Evolutionary conservation across 2,113 vertebrate species (phyloP).

Genomic region (Crotalus tigris): DNA sequence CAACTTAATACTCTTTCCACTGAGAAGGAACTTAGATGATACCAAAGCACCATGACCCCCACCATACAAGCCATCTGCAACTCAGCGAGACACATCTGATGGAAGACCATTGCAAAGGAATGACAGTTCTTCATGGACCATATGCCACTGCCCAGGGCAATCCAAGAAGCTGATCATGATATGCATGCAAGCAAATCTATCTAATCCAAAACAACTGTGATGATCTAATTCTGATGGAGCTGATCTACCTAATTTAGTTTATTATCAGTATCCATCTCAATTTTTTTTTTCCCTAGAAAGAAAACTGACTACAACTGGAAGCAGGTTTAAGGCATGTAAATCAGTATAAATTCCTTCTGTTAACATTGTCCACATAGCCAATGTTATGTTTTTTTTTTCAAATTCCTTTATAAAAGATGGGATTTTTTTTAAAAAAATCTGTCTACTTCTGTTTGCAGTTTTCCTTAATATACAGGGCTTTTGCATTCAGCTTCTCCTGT

Average conservation of each 20-base stretch:
- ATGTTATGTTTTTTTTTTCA: not conserved
- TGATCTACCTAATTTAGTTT: not conserved
- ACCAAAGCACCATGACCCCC: not conserved
- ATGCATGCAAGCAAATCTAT: not conserved
- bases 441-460: not conserved
- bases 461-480: not conserved
- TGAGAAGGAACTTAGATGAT: not conserved
- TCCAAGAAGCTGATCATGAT: not conserved
- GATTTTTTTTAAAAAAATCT: not conserved
- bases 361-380: not conserved
- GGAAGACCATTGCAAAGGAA: not conserved
- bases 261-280: not conserved
- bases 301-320: not conserved
- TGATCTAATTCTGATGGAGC: not conserved
- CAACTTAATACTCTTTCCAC: conserved; percentile 31
- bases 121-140: not conserved
- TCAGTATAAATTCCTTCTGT: not conserved
- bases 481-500: not conserved
- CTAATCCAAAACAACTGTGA: not conserved
- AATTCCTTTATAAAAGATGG: not conserved
- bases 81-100: not conserved
- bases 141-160: not conserved
- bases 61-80: not conserved
- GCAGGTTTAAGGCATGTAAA: not conserved
- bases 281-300: not conserved